Base-by-base conservation (phyloP, 2,888 invertebrate species). In the Dioctria linearis region DNA sequence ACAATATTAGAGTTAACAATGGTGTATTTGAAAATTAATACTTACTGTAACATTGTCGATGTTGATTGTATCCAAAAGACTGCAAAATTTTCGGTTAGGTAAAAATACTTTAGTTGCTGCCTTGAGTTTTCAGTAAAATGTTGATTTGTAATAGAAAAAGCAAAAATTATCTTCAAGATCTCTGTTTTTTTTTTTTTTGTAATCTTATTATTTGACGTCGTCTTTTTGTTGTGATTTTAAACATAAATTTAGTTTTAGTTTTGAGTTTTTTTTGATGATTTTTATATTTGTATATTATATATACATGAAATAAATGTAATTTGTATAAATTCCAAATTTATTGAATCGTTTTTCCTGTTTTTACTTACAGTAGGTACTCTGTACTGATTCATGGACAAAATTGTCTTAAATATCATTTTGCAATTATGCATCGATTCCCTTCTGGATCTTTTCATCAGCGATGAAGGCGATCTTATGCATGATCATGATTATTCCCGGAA, bases 291-390 rank as follows among this genome's bases (percentile, higher is more conserved):
- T 71, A 65, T 80, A 80, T 73, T 54, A 75, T 75, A 75, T 75
- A 75, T 75, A 75, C 75, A 75, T 59, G 57, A 75, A 75, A 75
- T 75, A 57, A 59, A 75, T 75, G 75, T 57, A 57, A 75, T 75
- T 75, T 75, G 59, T 63, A 61, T 42, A 76, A 76, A 46, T 46
- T 46, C 8, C 8, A 46, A 8, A 25, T 25, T 25, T 25, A 25
- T 25, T 25, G 25, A 25, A 25, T 25, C 0, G 0, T 25, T 25
- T 25, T 25, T 25, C 25, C 25, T 1, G 25, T 25, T 25, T 25
- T 25, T 25, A 25, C 25, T 25, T 25, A 25, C 25, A 25, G 25
- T 25, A 25, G 25, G 25, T 25, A 25, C 25, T 25, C 2, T 25
- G 1, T 25, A 25, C 25, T 25, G 25, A 25, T 25, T 25, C 25